Evolutionary conservation across 2,113 vertebrate genomes (phyloP).

Genomic region (Brachyistius frenatus): DNA sequence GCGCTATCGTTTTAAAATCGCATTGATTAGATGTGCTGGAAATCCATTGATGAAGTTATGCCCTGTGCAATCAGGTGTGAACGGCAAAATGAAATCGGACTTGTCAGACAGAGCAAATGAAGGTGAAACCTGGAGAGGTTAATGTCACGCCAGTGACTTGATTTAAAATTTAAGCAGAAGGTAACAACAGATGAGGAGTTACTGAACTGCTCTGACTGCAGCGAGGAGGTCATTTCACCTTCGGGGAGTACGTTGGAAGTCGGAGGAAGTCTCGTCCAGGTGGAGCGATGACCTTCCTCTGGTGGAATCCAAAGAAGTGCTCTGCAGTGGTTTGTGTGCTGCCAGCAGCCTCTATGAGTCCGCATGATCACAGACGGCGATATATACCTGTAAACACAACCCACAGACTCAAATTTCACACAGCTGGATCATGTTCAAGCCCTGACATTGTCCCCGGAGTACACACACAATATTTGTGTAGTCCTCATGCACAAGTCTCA

Average conservation of each 20-base stretch:
- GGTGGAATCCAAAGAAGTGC: not conserved
- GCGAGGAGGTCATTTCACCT: not conserved
- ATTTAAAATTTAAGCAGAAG: conserved; percentile 12
- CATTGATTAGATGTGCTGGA: conserved; percentile 1
- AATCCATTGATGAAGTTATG: conserved; percentile 5
- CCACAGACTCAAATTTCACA: conserved; percentile 49
- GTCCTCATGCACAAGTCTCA: conserved; percentile 52
- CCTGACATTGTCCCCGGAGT: conserved; percentile 39
- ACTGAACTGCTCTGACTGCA: not conserved
- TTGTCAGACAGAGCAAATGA: not conserved
- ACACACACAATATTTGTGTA: conserved; percentile 28
- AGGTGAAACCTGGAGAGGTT: not conserved
- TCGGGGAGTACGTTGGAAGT: too few species aligned
- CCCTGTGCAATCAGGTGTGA: not conserved
- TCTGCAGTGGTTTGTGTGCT: not conserved
- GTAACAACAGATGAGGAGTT: conserved; percentile 20
- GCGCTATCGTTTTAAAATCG: not conserved
- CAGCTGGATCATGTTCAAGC: conserved; percentile 42
- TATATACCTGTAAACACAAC: conserved; percentile 43
- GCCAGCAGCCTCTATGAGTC: not conserved
- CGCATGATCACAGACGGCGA: conserved; percentile 26
- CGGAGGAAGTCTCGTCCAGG: not conserved
- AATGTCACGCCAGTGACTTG: not conserved
- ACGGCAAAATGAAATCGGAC: not conserved
- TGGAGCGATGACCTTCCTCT: not conserved